Evolutionary conservation across 1,140 invertebrate species (phyloP), one percentile per base, ranked within the genome.

Genomic region (Zaprionus inermis): DNA sequence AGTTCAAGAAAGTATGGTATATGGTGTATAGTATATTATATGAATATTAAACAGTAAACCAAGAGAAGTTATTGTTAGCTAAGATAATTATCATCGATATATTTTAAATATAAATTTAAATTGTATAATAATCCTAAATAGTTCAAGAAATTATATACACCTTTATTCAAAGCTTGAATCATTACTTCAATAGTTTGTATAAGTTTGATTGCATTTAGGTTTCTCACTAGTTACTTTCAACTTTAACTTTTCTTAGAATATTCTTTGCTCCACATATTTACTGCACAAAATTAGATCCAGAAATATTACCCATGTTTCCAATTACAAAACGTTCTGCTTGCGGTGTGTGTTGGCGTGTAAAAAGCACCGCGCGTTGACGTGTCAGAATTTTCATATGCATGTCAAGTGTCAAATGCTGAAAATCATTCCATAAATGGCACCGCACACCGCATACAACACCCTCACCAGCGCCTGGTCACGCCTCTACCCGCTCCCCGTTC

Each of bases 341-440:
- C 24, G 56, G 32, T 59, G 36, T 64, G 59, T 52, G 72, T 64
- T 64, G 70, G 70, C 70, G 70, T 76, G 74, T 61, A 60, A 67
- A 85, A 79, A 81, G 69, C 77, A 49, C 72, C 59, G 69, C 51
- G 82, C 90, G 90, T 86, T 91, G 90, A 91, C 90, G 85, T 91
- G 90, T 91, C 90, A 91, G 82, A 91, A 91, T 91, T 91, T 88
- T 91, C 90, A 90, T 91, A 91, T 90, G 85, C 90, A 91, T 91
- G 82, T 91, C 80, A 91, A 88, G 82, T 91, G 86, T 90, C 82
- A 89, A 90, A 76, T 57, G 68, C 67, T 75, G 69, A 64, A 78
- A 81, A 78, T 78, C 66, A 66, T 67, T 69, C 71, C 71, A 69
- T 73, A 73, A 73, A 73, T 69, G 57, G 71, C 64, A 72, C 46